A percentile compares a stretch with the other conserved stretches of the same genome.
phyloP scores from a whole-genome alignment of 1,140 invertebrate species.

The Scylla paramamosain region DNA sequence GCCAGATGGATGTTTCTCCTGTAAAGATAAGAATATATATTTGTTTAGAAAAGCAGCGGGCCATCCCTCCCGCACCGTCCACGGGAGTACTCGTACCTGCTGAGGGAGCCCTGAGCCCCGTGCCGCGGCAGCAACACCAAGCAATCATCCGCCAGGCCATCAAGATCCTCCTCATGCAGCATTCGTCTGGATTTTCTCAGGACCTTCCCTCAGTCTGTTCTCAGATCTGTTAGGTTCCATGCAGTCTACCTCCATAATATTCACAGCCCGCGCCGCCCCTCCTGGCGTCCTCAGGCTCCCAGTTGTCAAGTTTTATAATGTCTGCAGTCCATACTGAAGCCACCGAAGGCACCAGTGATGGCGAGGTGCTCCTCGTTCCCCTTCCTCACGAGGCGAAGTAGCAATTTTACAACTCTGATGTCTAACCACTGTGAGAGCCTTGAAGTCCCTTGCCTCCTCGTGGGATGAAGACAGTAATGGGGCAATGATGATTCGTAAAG shows the following conservation, averaged over 20 bases:
- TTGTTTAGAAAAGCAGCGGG: constrained; percentile 10
- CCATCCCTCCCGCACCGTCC: background rate
- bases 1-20: background rate
- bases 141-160: background rate
- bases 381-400: background rate
- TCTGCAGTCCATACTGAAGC: no score
- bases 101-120: background rate
- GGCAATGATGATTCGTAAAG: no score
- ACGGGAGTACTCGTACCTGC: background rate
- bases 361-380: background rate
- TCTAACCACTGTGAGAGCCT: no score
- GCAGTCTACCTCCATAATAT: background rate
- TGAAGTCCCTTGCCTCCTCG: no score
- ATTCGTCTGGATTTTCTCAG: background rate
- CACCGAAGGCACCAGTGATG: background rate
- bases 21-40: constrained; percentile 25
- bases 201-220: background rate
- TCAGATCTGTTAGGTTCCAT: background rate
- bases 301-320: no score
- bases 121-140: background rate
- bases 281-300: no score
- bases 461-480: no score
- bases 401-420: no score
- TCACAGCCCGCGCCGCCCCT: background rate
- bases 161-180: background rate